Evolutionary conservation across 2,888 invertebrate species (phyloP), one percentile per base, ranked within the genome.

Genomic region (Ochropacha duplaris): DNA sequence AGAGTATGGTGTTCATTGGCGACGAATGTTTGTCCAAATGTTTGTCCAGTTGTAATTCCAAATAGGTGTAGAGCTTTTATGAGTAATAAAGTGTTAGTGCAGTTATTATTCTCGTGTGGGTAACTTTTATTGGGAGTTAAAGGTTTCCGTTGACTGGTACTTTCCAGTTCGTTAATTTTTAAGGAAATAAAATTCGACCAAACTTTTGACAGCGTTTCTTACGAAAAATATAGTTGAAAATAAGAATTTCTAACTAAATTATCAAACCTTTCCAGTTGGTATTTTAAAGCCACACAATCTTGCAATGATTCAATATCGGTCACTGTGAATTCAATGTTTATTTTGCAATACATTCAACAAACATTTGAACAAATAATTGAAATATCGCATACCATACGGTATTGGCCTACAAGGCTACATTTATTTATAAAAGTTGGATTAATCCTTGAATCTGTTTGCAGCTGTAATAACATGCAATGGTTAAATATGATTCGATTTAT

Each of bases 1-100:
- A 60, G 65, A 69, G 65, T 68, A 65, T 66, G 61, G 62, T 57
- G 55, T 49, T 28, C 19, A 51, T 56, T 51, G 26, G 51, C 51
- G 58, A 50, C 55, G 31, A 59, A 54, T 26, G 22, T 52, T 31
- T 31, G 31, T 19, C 12, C 52, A 52, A 44, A 61, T 12, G 28
- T 64, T 60, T 55, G 55, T 22, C 36, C 52, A 57, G 55, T 55
- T 54, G 39, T 49, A 55, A 54, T 54, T 50, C 44, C 31, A 55
- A 59, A 59, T 56, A 28, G 50, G 54, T 54, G 39, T 54, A 54
- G 54, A 55, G 16, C 50, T 58, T 28, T 59, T 59, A 59, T 54
- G 56, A n/a, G 54, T 22, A 31, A 52, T 52, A 52, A 52, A 52
- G 52, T 34, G 31, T 34, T 19, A 19, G 31, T 9, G 31, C 16